phyloP scores from a whole-genome alignment of 1,140 invertebrate genomes.

The Branchinecta lindahli region DNA sequence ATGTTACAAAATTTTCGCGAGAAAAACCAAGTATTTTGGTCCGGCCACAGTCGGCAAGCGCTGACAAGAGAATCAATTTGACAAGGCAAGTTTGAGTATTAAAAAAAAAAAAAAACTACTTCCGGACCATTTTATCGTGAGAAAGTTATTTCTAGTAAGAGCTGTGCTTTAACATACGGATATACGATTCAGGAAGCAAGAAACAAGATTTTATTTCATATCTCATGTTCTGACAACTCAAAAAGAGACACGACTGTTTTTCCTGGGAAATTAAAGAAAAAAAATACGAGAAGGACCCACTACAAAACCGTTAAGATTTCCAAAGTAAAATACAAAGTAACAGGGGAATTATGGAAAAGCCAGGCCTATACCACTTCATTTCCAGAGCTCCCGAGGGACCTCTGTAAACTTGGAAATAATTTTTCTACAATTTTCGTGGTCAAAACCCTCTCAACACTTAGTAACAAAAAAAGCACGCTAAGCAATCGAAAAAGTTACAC shows the following conservation, averaged over 20 bases:
- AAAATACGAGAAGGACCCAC: neutral
- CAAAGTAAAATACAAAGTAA: neutral
- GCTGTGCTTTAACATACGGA: neutral
- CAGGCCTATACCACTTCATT: neutral
- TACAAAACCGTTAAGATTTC: neutral
- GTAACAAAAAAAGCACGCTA: neutral
- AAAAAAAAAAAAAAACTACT: too few relatives aligned
- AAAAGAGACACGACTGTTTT: slow-evolving; percentile 8
- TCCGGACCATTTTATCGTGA: too few relatives aligned
- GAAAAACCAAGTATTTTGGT: too few relatives aligned
- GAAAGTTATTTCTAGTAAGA: too few relatives aligned
- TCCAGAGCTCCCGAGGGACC: neutral
- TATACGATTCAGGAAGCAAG: neutral
- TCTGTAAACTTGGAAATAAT: neutral
- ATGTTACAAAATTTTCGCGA: too few relatives aligned
- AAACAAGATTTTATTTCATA: slow-evolving; percentile 9
- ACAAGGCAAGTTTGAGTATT: too few relatives aligned
- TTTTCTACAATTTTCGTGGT: neutral
- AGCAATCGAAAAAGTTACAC: neutral
- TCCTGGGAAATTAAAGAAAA: neutral
- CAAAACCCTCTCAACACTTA: neutral
- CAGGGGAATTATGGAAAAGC: neutral
- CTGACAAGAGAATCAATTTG: too few relatives aligned
- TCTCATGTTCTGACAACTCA: neutral
- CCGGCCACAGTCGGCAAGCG: too few relatives aligned